phyloP scores from a whole-genome alignment of 2,797 vertebrate species.

The Pelobates cultripes region DNA sequence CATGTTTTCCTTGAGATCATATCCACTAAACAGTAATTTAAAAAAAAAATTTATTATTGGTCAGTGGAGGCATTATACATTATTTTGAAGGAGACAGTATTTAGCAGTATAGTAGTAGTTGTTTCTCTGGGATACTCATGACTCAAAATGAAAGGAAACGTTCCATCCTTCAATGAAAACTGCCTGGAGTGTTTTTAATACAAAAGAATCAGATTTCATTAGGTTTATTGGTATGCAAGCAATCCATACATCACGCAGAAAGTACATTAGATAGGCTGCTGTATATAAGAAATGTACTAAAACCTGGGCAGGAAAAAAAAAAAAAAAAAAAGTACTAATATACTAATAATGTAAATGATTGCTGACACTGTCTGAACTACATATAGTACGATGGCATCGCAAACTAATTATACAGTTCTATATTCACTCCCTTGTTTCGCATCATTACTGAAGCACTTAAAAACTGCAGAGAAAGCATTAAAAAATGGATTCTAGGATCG shows the following conservation, averaged over 20 bases:
- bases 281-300: neutral
- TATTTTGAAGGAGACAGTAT: no score
- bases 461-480: constrained; percentile 51
- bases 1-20: no score
- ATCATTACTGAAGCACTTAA: constrained; percentile 56
- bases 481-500: constrained; percentile 36
- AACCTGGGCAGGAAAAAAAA: neutral
- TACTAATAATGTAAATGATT: constrained; percentile 37
- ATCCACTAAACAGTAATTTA: no score
- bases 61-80: no score
- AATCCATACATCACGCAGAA: neutral
- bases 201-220: no score
- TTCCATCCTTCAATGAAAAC: no score
- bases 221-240: neutral
- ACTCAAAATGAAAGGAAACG: no score
- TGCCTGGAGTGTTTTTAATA: no score
- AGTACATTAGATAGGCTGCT: neutral
- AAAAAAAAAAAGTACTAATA: constrained; percentile 3
- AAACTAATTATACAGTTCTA: constrained; percentile 40
- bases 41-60: no score
- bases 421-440: constrained; percentile 42
- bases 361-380: constrained; percentile 28
- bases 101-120: no score
- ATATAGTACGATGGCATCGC: constrained; percentile 20
- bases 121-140: no score